Base-by-base conservation (phyloP, 1,140 invertebrate species). In the Rhagoletis zephyria region DNA sequence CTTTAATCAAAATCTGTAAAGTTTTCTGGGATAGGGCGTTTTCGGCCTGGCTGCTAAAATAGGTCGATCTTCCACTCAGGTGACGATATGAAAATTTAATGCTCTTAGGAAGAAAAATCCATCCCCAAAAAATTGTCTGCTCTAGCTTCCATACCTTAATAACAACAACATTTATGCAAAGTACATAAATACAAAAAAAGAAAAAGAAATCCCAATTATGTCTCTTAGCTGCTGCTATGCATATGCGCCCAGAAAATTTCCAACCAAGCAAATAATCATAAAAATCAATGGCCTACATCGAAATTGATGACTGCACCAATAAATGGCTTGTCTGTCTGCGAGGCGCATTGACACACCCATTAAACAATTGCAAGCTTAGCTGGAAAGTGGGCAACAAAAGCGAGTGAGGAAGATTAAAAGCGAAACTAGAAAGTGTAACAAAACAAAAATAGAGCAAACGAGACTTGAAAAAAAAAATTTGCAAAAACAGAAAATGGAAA, bases 251-350 rank as follows among this genome's bases (percentile, higher is more conserved):
- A 48, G 74, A 81, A 81, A 81, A 56, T 10, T 81, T 81, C n/a
- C 74, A 81, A 81, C 74, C 30, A 81, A 81, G 74, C 74, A 81
- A 81, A 81, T 81, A 81, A 81, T 81, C 45, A 81, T 81, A 56
- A 81, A 81, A 81, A 81, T 81, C 74, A 81, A 81, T 81, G 74
- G 74, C 74, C 74, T 81, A 81, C 74, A 81, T 81, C 74, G 48
- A 81, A 81, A 81, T 81, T 56, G 74, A 81, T 81, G 74, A 81
- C 74, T 56, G 74, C 74, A 30, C 48, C 74, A 81, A 56, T 81
- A 56, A 81, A 81, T 81, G 74, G 48, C 48, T 30, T 81, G 74
- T 81, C 74, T 81, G 74, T 6, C 74, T 51, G 74, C 56, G 74
- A 56, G 74, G 74, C 74, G n/a, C 48, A 74, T 74, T 48, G 70